Conservation (phyloP, 2,888 invertebrate species). For the Melipona beecheii region DNA sequence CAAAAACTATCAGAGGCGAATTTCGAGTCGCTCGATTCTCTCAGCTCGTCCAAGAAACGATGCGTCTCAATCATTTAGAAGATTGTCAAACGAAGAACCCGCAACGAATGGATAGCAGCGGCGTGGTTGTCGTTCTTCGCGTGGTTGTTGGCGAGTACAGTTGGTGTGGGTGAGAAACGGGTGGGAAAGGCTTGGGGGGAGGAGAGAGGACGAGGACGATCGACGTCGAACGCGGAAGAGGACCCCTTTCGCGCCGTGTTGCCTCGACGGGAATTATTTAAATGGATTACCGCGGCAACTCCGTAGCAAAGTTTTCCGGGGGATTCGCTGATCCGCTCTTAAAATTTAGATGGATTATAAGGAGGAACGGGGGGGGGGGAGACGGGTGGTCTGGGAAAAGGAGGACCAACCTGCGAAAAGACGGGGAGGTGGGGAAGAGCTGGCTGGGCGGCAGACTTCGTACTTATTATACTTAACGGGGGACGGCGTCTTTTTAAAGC, state of each 20-base stretch:
- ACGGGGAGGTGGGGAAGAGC: slow-evolving; percentile 63
- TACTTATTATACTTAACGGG: slow-evolving; percentile 81
- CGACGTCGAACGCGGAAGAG: slow-evolving; percentile 69
- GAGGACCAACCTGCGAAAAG: slow-evolving; percentile 51
- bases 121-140: background rate
- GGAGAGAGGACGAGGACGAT: slow-evolving; percentile 52
- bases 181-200: background rate
- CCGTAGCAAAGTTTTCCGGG: slow-evolving; percentile 78
- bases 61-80: slow-evolving; percentile 19
- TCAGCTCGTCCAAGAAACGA: background rate
- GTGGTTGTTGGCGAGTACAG: slow-evolving; percentile 17
- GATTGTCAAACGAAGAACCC: background rate
- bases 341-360: slow-evolving; percentile 83
- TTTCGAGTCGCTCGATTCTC: background rate
- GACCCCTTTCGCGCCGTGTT: slow-evolving; percentile 72
- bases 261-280: slow-evolving; percentile 81
- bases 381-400: slow-evolving; percentile 29
- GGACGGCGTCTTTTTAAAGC: slow-evolving; percentile 80
- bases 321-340: slow-evolving; percentile 80
- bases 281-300: slow-evolving; percentile 81
- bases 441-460: slow-evolving; percentile 71
- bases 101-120: background rate
- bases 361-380: slow-evolving; percentile 56
- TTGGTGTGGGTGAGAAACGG: no score
- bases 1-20: no score